Percentiles rank a stretch among this genome's conserved stretches.
phyloP scores from a whole-genome alignment of 2,797 vertebrate genomes.

The Tapera naevia region DNA sequence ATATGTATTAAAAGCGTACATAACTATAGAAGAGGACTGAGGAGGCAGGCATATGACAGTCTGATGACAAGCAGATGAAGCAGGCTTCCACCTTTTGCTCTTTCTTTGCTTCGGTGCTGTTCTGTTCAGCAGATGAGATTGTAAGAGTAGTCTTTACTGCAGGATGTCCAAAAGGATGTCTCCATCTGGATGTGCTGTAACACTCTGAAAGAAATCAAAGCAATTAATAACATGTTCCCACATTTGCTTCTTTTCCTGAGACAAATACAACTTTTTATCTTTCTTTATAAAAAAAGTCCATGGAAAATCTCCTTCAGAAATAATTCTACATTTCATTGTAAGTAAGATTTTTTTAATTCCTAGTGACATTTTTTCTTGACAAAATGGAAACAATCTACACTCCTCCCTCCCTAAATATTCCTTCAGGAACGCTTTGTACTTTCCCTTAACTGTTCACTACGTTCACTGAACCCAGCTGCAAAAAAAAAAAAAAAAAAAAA shows the following conservation, averaged over 20 bases:
- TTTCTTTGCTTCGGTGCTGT: background rate
- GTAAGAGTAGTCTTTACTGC: background rate
- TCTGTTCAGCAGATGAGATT: background rate
- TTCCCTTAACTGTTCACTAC: background rate
- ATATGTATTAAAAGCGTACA: background rate
- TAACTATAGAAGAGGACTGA: background rate
- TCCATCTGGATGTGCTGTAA: background rate
- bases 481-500: slow-evolving; percentile 39
- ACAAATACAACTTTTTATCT: background rate
- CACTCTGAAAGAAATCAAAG: background rate
- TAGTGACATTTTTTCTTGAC: background rate
- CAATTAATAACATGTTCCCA: background rate
- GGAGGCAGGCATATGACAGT: background rate
- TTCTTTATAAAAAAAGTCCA: background rate
- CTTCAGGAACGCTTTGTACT: slow-evolving; percentile 17
- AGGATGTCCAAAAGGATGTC: background rate
- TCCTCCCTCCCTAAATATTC: background rate
- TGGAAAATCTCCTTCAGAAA: background rate
- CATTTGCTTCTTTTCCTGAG: background rate
- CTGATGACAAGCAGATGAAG: background rate
- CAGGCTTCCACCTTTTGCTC: background rate
- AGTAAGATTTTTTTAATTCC: background rate
- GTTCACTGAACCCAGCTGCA: background rate
- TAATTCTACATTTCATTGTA: background rate
- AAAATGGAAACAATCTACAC: background rate